Evolutionary conservation across 2,888 invertebrate species (phyloP), one percentile per base, ranked within the genome.

Genomic region (Leuctra nigra): DNA sequence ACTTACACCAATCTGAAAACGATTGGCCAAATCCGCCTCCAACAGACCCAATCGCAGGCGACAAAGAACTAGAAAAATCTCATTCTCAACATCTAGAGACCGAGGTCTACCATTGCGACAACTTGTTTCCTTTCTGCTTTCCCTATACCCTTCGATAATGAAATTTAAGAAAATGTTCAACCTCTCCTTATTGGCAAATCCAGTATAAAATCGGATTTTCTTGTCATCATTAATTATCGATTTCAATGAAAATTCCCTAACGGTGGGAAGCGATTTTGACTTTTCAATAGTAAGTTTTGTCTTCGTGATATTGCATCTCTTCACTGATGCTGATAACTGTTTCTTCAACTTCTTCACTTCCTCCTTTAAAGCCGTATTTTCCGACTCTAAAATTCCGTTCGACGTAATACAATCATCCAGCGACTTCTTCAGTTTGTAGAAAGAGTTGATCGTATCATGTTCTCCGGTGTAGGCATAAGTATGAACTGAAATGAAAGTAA

Each of bases 11-110:
- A 48, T 16, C 18, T 48, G n/a, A 29, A 48, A 48, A 14, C 48
- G 29, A 48, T 48, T 14, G n/a, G 48, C 48, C 48, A 48, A 48
- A 48, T 48, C 25, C 9, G n/a, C 18, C 16, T 48, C 48, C 16
- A 48, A 14, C 18, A 48, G 33, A 16, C 48, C 48, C 18, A 48
- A 33, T 48, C 25, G 4, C 29, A 48, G 16, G 16, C 48, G 7
- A n/a, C 25, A 29, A 4, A 48, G 33, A 4, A 29, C 29, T 14
- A 14, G n/a, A 48, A 47, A n/a, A 4, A 47, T 11, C 25, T 47
- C 23, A 47, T 23, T 24, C n/a, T 24, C 2, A 14, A 23, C 14
- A 16, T 29, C 29, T 3, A 48, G 25, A 6, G 18, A 14, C 18
- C 16, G n/a, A 4, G 48, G 48, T 20, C 48, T 14, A 14, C 48